Base-by-base conservation (phyloP, 2,797 vertebrate species). In the Tamandua tetradactyla region DNA sequence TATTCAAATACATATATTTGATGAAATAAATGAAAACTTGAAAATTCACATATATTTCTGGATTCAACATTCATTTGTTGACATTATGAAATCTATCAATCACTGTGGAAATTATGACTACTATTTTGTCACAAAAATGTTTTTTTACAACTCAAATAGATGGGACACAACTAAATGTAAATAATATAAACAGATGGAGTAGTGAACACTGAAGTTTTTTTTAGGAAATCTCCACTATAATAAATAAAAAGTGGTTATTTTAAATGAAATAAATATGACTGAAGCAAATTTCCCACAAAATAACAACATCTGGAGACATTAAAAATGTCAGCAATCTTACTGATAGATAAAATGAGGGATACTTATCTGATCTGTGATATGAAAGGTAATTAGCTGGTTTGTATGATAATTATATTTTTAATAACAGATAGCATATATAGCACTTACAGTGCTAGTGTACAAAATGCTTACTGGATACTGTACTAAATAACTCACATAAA, bases 201-300 rank as follows among this genome's bases (percentile, higher is more conserved):
- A 11, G 42, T 88, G n/a, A 55, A 57, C 9, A 25, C 14, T 89
- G 84, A 92, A 69, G 83, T 89, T 94, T 96, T 81, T 74, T 83
- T 93, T 40, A 75, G 22, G 22, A 68, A 23, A 86, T 59, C 2
- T 10, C 32, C 44, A 68, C 85, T 69, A 82, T 8, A 89, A 92
- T 86, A 92, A 93, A 80, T 79, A 49, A 62, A 87, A 87, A 69
- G 9, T n/a, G 32, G 0, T 59, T 62, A 91, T 94, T 96, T 95
- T 82, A 85, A 83, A 83, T 86, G 15, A 61, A 94, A 91, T 94
- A 59, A 84, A 14, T 52, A 64, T 64, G 49, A 76, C 17, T 35
- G 20, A n/a, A 66, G 44, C 83, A 93, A 93, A 79, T 55, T 69
- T 4, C 7, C 7, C 7, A 27, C 13, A 81, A 66, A 94, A 64